phyloP scores from a whole-genome alignment of 2,113 vertebrate genomes.

The Probosciger aterrimus region DNA sequence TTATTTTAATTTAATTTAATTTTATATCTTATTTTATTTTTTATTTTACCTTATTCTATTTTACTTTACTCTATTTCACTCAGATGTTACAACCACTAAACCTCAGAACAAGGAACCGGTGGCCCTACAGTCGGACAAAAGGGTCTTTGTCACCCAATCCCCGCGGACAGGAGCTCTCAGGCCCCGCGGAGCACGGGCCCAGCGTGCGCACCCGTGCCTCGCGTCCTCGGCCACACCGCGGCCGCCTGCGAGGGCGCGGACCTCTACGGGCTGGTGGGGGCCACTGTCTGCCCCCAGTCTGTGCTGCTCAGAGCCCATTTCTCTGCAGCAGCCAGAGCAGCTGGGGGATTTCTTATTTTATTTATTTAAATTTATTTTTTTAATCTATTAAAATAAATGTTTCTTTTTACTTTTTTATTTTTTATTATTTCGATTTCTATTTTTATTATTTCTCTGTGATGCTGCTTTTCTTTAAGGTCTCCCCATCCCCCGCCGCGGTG shows the following conservation, averaged over 20 bases:
- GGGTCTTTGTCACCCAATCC: not conserved
- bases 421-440: not conserved
- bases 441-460: not conserved
- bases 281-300: not conserved
- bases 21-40: not conserved
- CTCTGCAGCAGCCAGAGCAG: not conserved
- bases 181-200: not conserved
- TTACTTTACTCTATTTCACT: not conserved
- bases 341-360: not conserved
- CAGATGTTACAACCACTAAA: not conserved
- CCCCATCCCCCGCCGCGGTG: not conserved
- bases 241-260: not conserved
- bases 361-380: not conserved
- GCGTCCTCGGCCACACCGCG: not conserved
- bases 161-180: not conserved
- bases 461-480: not conserved
- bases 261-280: not conserved
- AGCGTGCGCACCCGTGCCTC: not conserved
- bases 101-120: not conserved
- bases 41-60: not conserved
- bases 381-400: not conserved
- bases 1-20: not conserved
- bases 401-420: no score
- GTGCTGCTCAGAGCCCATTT: not conserved
- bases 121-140: not conserved